These are phyloP conservation scores for Helicoverpa armigera DNA, from an alignment of 1,140 invertebrate genomes.

Conservation along the genomic window DNA sequence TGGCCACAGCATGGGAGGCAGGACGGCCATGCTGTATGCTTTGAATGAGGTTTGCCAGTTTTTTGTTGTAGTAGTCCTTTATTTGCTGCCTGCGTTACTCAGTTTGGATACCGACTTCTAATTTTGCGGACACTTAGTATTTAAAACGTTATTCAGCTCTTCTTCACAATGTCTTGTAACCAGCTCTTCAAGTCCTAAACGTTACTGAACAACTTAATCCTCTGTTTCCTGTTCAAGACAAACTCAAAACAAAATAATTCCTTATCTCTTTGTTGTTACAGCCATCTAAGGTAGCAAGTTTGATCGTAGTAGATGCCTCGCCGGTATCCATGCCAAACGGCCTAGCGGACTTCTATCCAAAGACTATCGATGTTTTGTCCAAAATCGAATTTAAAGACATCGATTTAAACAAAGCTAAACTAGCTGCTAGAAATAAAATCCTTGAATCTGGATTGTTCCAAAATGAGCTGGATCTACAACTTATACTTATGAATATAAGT, in stretches of 20 bases:
- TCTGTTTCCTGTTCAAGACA: too few relatives aligned
- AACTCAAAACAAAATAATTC: too few relatives aligned
- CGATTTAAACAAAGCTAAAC: slow-evolving; percentile 85
- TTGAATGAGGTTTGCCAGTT: slow-evolving; percentile 87
- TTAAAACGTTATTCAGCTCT: too few relatives aligned
- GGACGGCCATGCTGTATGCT: slow-evolving; percentile 93
- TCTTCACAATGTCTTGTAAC: too few relatives aligned
- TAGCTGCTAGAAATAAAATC: slow-evolving; percentile 82
- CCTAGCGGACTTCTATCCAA: slow-evolving; percentile 85
- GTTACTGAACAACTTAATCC: too few relatives aligned
- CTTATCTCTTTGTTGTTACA: slow-evolving; percentile 71
- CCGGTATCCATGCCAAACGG: slow-evolving; percentile 88
- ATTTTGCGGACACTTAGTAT: too few relatives aligned
- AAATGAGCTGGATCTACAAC: slow-evolving; percentile 52
- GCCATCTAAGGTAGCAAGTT: slow-evolving; percentile 91
- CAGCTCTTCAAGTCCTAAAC: too few relatives aligned
- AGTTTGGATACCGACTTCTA: too few relatives aligned
- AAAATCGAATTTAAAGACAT: slow-evolving; percentile 53
- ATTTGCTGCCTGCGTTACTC: not conserved
- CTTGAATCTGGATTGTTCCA: slow-evolving; percentile 55
- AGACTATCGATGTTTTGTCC: slow-evolving; percentile 85
- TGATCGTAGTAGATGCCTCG: slow-evolving; percentile 94
- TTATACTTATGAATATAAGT: slow-evolving; percentile 70
- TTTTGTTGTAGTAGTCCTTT: not conserved
- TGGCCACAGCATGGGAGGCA: slow-evolving; percentile 97